phyloP scores from a whole-genome alignment of 1,140 invertebrate genomes.

The Hormaphis cornu region DNA sequence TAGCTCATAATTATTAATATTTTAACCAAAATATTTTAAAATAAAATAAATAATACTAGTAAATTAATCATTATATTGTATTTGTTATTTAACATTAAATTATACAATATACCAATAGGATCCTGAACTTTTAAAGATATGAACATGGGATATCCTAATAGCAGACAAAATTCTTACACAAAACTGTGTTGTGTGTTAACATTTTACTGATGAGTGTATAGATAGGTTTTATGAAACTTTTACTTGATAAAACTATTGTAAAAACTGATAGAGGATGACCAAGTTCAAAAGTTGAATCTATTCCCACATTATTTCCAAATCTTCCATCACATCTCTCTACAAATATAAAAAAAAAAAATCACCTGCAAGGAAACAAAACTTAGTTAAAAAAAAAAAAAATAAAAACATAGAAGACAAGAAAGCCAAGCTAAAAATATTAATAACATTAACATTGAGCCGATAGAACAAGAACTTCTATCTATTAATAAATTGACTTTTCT shows the following conservation, averaged over 20 bases:
- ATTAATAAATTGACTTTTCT: not conserved
- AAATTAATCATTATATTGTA: too few species aligned
- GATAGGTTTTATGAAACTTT: not conserved
- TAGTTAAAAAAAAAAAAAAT: not conserved
- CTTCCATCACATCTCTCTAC: not conserved
- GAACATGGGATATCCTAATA: not conserved
- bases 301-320: not conserved
- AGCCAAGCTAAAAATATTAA: not conserved
- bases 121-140: not conserved
- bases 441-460: not conserved
- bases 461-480: not conserved
- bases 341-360: not conserved
- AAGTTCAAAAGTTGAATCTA: not conserved
- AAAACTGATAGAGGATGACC: not conserved
- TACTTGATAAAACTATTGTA: not conserved
- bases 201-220: not conserved
- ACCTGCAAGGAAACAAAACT: not conserved
- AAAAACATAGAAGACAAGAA: not conserved
- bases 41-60: too few species aligned
- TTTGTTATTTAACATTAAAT: too few species aligned
- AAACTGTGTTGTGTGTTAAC: not conserved
- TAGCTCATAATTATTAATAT: too few species aligned
- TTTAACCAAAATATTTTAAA: too few species aligned
- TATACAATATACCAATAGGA: conserved; percentile 42
- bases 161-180: not conserved